phyloP scores from a whole-genome alignment of 2,797 vertebrate species.

The Pseudomugil gertrudae region DNA sequence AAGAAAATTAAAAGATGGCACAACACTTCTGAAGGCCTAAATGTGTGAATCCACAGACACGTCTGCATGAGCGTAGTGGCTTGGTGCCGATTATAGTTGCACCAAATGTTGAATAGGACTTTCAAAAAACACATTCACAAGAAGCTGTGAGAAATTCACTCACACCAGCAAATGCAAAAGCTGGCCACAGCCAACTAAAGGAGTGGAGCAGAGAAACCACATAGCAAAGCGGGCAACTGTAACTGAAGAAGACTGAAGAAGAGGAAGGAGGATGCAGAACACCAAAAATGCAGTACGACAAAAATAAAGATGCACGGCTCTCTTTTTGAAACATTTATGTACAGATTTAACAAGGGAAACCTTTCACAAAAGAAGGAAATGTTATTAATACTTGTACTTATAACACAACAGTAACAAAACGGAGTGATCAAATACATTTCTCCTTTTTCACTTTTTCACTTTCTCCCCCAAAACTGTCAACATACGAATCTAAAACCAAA shows the following conservation, averaged over 20 bases:
- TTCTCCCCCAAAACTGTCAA: background rate
- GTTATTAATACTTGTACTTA: conserved; percentile 24
- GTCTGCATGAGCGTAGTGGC: conserved; percentile 78
- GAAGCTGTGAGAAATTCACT: conserved; percentile 81
- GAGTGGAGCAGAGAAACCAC: conserved; percentile 61
- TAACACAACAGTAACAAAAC: conserved; percentile 24
- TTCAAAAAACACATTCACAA: conserved; percentile 79
- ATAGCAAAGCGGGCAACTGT: conserved; percentile 50
- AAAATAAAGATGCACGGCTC: conserved; percentile 57
- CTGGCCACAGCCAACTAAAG: conserved; percentile 77
- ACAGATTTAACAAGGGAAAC: conserved; percentile 26
- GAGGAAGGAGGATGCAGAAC: conserved; percentile 50
- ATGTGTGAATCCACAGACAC: conserved; percentile 78
- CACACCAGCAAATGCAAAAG: conserved; percentile 75
- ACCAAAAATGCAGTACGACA: conserved; percentile 32
- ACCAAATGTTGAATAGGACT: conserved; percentile 82
- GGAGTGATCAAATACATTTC: conserved; percentile 15
- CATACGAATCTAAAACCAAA: conserved; percentile 16
- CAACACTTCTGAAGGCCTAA: conserved; percentile 71
- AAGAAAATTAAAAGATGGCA: conserved; percentile 59
- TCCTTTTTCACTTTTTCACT: background rate
- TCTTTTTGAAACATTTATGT: conserved; percentile 23
- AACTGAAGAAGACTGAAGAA: conserved; percentile 40
- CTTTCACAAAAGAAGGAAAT: conserved; percentile 36
- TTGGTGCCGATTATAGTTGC: conserved; percentile 79